Percentiles rank a stretch among this genome's conserved stretches.
Evolutionary conservation across 1,140 invertebrate genomes (phyloP).

Genomic region (Nasonia giraulti): DNA sequence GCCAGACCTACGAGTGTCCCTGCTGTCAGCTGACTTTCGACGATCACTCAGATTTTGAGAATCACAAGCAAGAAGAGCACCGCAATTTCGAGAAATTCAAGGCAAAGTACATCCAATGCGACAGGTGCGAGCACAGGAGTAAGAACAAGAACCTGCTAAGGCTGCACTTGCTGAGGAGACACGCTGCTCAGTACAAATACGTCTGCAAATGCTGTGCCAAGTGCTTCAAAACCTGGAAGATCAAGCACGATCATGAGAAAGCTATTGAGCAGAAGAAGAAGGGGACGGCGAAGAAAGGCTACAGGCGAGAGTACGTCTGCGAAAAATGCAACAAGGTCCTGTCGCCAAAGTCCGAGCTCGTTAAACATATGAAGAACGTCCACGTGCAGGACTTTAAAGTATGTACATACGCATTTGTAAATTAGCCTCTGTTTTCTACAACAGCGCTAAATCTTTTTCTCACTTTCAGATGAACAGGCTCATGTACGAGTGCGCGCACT

Average conservation of each 20-base stretch:
- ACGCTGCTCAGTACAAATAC: slow-evolving; percentile 61
- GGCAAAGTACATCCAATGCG: slow-evolving; percentile 63
- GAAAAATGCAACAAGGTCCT: slow-evolving; percentile 70
- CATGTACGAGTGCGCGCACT: slow-evolving; percentile 71
- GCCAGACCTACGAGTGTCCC: slow-evolving; percentile 60
- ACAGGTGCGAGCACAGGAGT: slow-evolving; percentile 64
- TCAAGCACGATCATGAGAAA: slow-evolving; percentile 64
- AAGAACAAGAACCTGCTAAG: slow-evolving; percentile 63
- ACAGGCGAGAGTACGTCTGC: slow-evolving; percentile 68
- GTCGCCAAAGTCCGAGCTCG: slow-evolving; percentile 64
- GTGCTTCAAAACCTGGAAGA: slow-evolving; percentile 57
- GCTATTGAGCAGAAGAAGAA: slow-evolving; percentile 64
- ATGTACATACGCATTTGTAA: background rate
- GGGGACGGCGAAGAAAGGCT: slow-evolving; percentile 64
- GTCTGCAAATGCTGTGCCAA: slow-evolving; percentile 69
- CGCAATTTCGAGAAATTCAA: slow-evolving; percentile 54
- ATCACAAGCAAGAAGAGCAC: slow-evolving; percentile 54
- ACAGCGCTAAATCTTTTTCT: background rate
- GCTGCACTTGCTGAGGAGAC: slow-evolving; percentile 65
- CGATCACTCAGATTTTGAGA: slow-evolving; percentile 57
- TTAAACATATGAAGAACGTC: slow-evolving; percentile 67
- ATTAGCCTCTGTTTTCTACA: background rate
- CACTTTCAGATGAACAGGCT: background rate
- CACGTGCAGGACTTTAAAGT: background rate
- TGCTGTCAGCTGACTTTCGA: slow-evolving; percentile 62